Evolutionary conservation across 1,140 invertebrate species (phyloP).

Genomic region (Orius laevigatus): DNA sequence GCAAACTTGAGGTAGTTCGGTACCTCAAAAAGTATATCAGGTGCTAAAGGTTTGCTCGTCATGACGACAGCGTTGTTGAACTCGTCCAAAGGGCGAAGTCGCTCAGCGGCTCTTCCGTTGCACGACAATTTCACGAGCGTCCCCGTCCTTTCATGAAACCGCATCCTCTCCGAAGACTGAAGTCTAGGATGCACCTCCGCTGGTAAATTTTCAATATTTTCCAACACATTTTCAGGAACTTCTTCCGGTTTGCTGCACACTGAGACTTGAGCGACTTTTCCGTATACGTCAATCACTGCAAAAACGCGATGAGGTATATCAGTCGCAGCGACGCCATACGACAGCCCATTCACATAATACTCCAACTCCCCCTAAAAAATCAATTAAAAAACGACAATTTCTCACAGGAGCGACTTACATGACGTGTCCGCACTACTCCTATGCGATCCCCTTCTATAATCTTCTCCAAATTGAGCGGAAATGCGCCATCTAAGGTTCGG

Average conservation of each 20-base stretch:
- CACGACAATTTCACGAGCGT: conserved; percentile 56
- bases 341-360: conserved; percentile 77
- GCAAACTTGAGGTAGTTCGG: conserved; percentile 17
- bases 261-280: conserved; percentile 82
- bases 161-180: conserved; percentile 7
- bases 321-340: conserved; percentile 68
- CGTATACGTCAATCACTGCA: conserved; percentile 81
- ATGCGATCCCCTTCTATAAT: conserved; percentile 70
- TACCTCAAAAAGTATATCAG: conserved; percentile 88
- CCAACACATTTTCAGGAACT: conserved; percentile 1
- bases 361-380: conserved; percentile 54
- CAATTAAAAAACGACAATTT: not conserved
- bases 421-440: conserved; percentile 62
- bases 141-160: conserved; percentile 15
- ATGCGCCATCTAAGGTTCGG: conserved; percentile 54
- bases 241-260: conserved; percentile 5
- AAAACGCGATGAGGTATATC: conserved; percentile 59
- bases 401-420: conserved; percentile 32
- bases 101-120: conserved; percentile 68
- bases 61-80: conserved; percentile 89
- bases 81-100: conserved; percentile 74
- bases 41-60: conserved; percentile 68
- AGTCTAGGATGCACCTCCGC: conserved; percentile 1
- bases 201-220: conserved; percentile 4
- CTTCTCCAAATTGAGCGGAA: conserved; percentile 68